These are phyloP conservation scores for Euschistus heros DNA, from an alignment of 1,140 invertebrate species.

Conservation along the genomic window DNA sequence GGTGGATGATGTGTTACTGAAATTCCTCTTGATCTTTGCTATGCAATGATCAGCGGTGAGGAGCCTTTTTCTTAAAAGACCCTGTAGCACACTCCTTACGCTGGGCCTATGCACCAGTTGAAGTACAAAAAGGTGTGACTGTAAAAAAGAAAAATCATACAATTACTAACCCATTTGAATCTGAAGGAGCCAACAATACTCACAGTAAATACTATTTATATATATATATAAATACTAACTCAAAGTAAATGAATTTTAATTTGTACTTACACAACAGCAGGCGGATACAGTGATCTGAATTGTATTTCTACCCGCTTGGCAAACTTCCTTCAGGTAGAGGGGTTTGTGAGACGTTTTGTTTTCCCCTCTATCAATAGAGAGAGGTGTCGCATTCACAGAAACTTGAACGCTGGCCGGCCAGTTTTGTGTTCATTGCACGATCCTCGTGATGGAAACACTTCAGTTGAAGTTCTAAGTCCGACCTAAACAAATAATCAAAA, in stretches of 20 bases:
- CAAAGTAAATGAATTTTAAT: background rate
- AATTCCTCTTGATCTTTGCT: conserved; percentile 90
- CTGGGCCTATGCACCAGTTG: conserved; percentile 92
- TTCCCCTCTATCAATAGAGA: conserved; percentile 82
- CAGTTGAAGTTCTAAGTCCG: conserved; percentile 74
- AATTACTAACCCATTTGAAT: background rate
- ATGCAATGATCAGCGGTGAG: conserved; percentile 87
- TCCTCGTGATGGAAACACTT: conserved; percentile 97
- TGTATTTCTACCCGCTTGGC: conserved; percentile 85
- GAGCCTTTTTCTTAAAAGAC: conserved; percentile 75
- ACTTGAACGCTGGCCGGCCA: conserved; percentile 89
- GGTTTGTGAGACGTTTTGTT: conserved; percentile 92
- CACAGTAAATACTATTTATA: background rate
- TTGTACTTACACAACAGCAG: conserved; percentile 88
- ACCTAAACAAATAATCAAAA: conserved; percentile 40
- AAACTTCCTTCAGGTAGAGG: conserved; percentile 91
- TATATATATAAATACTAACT: background rate
- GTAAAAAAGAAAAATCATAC: conserved; percentile 34
- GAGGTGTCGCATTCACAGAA: conserved; percentile 80
- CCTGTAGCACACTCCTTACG: conserved; percentile 84
- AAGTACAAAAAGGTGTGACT: conserved; percentile 91
- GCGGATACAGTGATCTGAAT: conserved; percentile 93
- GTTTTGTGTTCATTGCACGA: conserved; percentile 89
- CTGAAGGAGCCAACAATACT: background rate
- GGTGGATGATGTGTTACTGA: conserved; percentile 54